Base-by-base conservation (phyloP, 1,140 invertebrate species). In the Cydia fagiglandana region DNA sequence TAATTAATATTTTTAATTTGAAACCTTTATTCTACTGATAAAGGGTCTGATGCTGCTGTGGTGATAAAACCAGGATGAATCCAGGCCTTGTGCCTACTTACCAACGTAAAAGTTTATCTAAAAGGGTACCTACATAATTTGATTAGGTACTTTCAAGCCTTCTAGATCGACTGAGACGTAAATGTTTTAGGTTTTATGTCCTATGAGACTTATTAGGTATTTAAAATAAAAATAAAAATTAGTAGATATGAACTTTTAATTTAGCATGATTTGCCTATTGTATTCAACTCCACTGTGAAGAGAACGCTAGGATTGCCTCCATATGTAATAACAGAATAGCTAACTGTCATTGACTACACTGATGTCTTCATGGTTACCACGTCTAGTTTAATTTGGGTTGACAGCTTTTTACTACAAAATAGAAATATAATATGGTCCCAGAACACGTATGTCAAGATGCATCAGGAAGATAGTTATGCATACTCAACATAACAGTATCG, bases 351-450 rank as follows among this genome's bases (percentile, higher is more conserved):
- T 47, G 2, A 56, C 53, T 56, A 13, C 15, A 56, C 6, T 56
- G 38, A n/a, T 64, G 64, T 38, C 34, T 38, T 70, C 0, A n/a
- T 12, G 15, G 2, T 70, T 70, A 38, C 30, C 66, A 38, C 34
- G 38, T 70, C 66, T 41, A 41, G n/a, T 34, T 20, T 70, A 70
- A 70, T 17, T 45, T 17, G 34, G 2, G 34, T 38, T 70, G 66
- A 70, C 66, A 70, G 66, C 9, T 70, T 68, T 68, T 38, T n/a
- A 68, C 13, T 68, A 64, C 30, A 28, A 68, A 68, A 68, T 68
- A 13, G 64, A 45, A 41, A 70, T 70, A 17, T 70, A 70, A 70
- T 38, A 41, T 38, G 34, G 38, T 2, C 6, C 1, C 30, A 70
- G 30, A n/a, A 24, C 20, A 61, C 20, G 10, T 24, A 70, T 70